phyloP scores from a whole-genome alignment of 2,888 invertebrate genomes.

The Eupeodes latifasciatus region DNA sequence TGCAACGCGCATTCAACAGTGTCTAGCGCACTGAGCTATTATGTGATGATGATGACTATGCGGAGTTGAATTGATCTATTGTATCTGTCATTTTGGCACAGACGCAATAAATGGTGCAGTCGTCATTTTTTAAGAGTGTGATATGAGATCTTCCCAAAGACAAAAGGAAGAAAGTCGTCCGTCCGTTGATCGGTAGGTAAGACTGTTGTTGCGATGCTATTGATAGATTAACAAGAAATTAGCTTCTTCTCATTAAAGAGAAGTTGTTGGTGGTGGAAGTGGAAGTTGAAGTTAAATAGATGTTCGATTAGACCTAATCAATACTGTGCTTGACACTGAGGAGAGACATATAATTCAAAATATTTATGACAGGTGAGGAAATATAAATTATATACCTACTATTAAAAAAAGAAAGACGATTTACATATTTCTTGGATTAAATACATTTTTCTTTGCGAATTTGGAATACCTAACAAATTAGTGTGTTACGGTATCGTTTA shows the following conservation, averaged over 20 bases:
- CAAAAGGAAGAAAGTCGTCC: conserved; percentile 60
- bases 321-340: conserved; percentile 8
- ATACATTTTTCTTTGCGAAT: too few relatives aligned
- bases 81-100: conserved; percentile 60
- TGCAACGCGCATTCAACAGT: conserved; percentile 21
- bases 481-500: too few relatives aligned
- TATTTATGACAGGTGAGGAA: conserved; percentile 21
- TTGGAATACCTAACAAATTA: too few relatives aligned
- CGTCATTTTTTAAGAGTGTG: conserved; percentile 3
- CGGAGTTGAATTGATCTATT: conserved; percentile 55
- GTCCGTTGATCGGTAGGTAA: neutral
- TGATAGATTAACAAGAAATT: neutral
- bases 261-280: neutral
- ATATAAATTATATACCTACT: neutral
- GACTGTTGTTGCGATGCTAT: neutral
- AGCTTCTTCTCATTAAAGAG: neutral
- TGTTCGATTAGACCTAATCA: conserved; percentile 29
- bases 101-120: conserved; percentile 52
- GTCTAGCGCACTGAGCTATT: conserved; percentile 32
- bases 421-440: too few relatives aligned
- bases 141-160: conserved; percentile 41
- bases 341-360: conserved; percentile 16
- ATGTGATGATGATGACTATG: conserved; percentile 47
- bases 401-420: neutral
- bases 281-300: conserved; percentile 23